Percentiles rank a stretch among this genome's conserved stretches.
Conservation (phyloP, 2,113 vertebrate species). For the Poeciliopsis turrubarensis region DNA sequence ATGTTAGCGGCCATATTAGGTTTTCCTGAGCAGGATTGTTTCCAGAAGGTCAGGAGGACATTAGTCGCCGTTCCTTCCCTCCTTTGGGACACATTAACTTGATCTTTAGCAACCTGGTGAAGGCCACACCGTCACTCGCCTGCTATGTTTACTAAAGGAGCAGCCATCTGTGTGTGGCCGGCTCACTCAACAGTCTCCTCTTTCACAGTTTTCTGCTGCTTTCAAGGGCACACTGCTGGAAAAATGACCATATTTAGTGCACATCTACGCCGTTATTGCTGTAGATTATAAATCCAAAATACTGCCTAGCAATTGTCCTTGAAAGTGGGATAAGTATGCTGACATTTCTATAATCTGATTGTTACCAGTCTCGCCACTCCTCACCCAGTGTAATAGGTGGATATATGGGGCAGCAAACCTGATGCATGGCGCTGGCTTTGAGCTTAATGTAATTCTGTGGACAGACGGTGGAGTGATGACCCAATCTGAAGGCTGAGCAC, state of each 20-base stretch:
- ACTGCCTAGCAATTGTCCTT: slow-evolving; percentile 22
- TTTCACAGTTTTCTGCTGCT: slow-evolving; percentile 1
- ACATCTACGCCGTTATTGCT: slow-evolving; percentile 1
- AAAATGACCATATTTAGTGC: slow-evolving; percentile 1
- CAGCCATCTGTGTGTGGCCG: slow-evolving; percentile 16
- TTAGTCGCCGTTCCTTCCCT: slow-evolving; percentile 26
- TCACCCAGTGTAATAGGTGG: slow-evolving; percentile 50
- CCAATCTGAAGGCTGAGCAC: slow-evolving; percentile 57
- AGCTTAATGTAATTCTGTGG: slow-evolving; percentile 70
- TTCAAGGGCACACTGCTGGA: slow-evolving; percentile 2
- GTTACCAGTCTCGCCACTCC: slow-evolving; percentile 41
- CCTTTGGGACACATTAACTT: slow-evolving; percentile 50
- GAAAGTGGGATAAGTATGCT: slow-evolving; percentile 32
- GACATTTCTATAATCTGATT: slow-evolving; percentile 54
- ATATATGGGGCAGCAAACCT: slow-evolving; percentile 63
- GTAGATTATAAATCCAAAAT: slow-evolving; percentile 11
- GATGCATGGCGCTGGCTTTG: slow-evolving; percentile 56
- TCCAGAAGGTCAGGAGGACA: slow-evolving; percentile 41
- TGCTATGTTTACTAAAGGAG: slow-evolving; percentile 58
- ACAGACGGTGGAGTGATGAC: slow-evolving; percentile 70
- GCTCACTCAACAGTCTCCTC: slow-evolving; percentile 12
- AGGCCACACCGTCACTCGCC: slow-evolving; percentile 31
- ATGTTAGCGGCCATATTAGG: not conserved
- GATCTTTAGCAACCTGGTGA: slow-evolving; percentile 50
- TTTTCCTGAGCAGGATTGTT: slow-evolving; percentile 14